These are phyloP conservation scores for Mimumesa dahlbomi DNA, from an alignment of 2,888 invertebrate genomes.

Conservation along the genomic window DNA sequence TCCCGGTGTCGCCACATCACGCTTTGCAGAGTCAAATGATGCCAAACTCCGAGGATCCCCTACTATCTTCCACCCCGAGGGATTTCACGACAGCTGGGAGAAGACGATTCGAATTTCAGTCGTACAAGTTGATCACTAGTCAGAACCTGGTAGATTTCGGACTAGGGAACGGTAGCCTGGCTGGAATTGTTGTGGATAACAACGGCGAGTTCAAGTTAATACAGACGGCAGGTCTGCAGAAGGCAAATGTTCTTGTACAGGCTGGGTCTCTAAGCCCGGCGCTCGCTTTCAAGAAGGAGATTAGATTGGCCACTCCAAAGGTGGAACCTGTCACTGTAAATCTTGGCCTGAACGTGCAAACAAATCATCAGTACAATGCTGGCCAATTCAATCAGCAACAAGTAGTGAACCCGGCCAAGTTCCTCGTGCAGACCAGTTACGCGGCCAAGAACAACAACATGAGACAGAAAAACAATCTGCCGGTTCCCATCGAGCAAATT, in stretches of 20 bases:
- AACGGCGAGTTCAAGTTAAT: slow-evolving; percentile 85
- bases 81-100: slow-evolving; percentile 84
- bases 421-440: slow-evolving; percentile 74
- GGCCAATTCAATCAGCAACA: slow-evolving; percentile 73
- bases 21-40: slow-evolving; percentile 90
- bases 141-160: slow-evolving; percentile 82
- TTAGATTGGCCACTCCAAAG: slow-evolving; percentile 72
- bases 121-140: slow-evolving; percentile 82
- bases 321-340: slow-evolving; percentile 69
- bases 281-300: slow-evolving; percentile 76
- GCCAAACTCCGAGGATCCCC: slow-evolving; percentile 93
- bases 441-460: slow-evolving; percentile 60
- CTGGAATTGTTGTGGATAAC: slow-evolving; percentile 84
- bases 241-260: slow-evolving; percentile 77
- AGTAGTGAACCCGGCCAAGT: slow-evolving; percentile 77
- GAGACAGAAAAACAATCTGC: slow-evolving; percentile 72
- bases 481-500: slow-evolving; percentile 77
- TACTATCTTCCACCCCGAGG: slow-evolving; percentile 91
- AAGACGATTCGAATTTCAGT: slow-evolving; percentile 83
- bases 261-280: slow-evolving; percentile 74
- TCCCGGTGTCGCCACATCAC: slow-evolving; percentile 79
- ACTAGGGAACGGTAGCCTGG: slow-evolving; percentile 82
- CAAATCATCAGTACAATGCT: slow-evolving; percentile 65
- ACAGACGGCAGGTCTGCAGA: slow-evolving; percentile 81
- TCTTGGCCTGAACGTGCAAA: slow-evolving; percentile 65